phyloP scores from a whole-genome alignment of 2,113 vertebrate genomes.

The Scatophagus argus region DNA sequence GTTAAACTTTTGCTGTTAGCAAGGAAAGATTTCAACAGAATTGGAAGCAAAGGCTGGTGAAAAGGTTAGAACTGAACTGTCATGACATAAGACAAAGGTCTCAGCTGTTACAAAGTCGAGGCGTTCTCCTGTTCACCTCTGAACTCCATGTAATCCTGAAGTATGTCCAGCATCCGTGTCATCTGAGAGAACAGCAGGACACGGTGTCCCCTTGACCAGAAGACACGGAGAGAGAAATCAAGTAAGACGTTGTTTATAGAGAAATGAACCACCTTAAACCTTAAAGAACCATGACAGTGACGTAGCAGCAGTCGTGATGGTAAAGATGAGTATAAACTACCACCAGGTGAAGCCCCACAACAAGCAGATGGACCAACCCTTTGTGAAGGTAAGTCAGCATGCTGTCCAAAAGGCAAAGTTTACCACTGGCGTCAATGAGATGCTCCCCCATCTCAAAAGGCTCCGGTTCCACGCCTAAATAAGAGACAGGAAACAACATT shows the following conservation, averaged over 20 bases:
- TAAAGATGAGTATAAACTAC: not conserved
- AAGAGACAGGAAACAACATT: not conserved
- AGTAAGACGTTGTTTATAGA: not conserved
- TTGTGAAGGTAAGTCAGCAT: conserved; percentile 87
- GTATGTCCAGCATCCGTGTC: conserved; percentile 93
- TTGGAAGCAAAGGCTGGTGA: no score
- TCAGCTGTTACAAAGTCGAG: not conserved
- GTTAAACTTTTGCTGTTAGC: no score
- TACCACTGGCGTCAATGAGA: conserved; percentile 93
- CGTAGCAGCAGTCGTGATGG: not conserved
- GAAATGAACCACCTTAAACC: not conserved
- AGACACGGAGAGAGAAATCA: not conserved
- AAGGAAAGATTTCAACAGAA: no score
- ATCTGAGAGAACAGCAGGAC: conserved; percentile 95
- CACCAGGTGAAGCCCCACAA: conserved; percentile 33
- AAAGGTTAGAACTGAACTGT: no score
- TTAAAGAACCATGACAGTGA: not conserved
- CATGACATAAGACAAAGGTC: no score
- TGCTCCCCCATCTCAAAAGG: conserved; percentile 95
- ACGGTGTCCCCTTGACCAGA: conserved; percentile 85
- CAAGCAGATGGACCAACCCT: conserved; percentile 76
- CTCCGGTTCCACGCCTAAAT: conserved; percentile 92
- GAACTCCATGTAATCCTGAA: conserved; percentile 95
- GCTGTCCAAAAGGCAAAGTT: conserved; percentile 90
- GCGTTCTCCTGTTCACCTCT: conserved; percentile 86